Evolutionary conservation across 2,888 invertebrate species (phyloP).

Genomic region (Archips xylosteana): DNA sequence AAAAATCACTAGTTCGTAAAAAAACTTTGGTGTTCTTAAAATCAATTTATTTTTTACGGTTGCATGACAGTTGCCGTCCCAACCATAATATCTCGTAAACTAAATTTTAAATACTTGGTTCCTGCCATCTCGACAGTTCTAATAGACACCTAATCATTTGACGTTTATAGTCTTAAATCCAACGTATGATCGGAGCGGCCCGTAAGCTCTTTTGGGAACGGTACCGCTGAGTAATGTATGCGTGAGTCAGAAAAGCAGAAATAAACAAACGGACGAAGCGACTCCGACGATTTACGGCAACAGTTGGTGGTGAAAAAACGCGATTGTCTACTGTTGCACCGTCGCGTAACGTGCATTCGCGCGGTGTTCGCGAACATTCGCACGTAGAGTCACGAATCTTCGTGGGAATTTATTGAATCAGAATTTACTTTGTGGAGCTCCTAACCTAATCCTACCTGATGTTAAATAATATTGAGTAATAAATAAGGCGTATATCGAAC

Average conservation of each 20-base stretch:
- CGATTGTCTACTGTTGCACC: conserved; percentile 16
- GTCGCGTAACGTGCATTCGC: not conserved
- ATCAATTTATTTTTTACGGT: not conserved
- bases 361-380: not conserved
- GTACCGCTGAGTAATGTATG: not conserved
- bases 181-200: not conserved
- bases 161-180: not conserved
- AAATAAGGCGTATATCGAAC: too few species aligned
- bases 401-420: not conserved
- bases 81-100: not conserved
- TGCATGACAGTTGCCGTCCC: not conserved
- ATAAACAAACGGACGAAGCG: conserved; percentile 35
- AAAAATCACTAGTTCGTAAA: too few species aligned
- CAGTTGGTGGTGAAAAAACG: conserved; percentile 33
- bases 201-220: not conserved
- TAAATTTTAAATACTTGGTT: not conserved
- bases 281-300: conserved; percentile 39
- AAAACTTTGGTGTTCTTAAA: not conserved
- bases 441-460: too few species aligned
- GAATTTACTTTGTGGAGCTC: too few species aligned
- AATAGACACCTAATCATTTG: not conserved
- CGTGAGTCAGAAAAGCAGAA: conserved; percentile 33
- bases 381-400: not conserved
- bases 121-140: not conserved
- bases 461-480: too few species aligned